Conservation (phyloP, 2,888 invertebrate genomes). For the Philereme transversata region DNA sequence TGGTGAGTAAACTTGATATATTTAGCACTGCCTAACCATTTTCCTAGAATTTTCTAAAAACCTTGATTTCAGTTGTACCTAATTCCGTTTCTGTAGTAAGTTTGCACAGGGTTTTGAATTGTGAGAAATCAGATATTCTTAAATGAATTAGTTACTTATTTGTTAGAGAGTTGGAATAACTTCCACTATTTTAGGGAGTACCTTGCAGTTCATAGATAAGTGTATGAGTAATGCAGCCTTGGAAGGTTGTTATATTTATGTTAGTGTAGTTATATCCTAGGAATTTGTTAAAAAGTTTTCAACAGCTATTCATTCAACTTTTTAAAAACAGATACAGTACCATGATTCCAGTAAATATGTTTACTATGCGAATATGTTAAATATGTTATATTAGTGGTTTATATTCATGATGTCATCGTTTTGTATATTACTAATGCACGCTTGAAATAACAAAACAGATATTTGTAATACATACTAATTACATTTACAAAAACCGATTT, state of each 20-base stretch:
- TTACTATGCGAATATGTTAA: too few relatives aligned
- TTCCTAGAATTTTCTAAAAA: neutral
- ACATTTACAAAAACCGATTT: too few relatives aligned
- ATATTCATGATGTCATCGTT: too few relatives aligned
- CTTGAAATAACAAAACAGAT: too few relatives aligned
- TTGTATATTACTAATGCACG: too few relatives aligned
- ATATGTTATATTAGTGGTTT: too few relatives aligned
- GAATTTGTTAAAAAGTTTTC: too few relatives aligned
- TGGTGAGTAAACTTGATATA: slow-evolving; percentile 32
- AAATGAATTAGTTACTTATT: neutral
- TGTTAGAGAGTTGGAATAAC: neutral
- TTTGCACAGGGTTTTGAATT: neutral
- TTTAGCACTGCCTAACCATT: slow-evolving; percentile 19
- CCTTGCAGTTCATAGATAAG: neutral
- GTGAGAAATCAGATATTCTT: neutral
- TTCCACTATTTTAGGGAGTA: neutral
- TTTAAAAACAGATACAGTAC: too few relatives aligned
- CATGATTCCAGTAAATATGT: too few relatives aligned
- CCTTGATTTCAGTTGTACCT: slow-evolving; percentile 9
- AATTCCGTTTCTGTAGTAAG: neutral
- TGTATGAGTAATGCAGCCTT: neutral
- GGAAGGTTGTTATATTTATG: neutral
- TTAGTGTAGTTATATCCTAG: too few relatives aligned
- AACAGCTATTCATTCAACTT: too few relatives aligned
- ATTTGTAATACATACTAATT: too few relatives aligned